Evolutionary conservation across 2,113 vertebrate genomes (phyloP), one percentile per base, ranked within the genome.

Genomic region (Pygoscelis antarcticus): DNA sequence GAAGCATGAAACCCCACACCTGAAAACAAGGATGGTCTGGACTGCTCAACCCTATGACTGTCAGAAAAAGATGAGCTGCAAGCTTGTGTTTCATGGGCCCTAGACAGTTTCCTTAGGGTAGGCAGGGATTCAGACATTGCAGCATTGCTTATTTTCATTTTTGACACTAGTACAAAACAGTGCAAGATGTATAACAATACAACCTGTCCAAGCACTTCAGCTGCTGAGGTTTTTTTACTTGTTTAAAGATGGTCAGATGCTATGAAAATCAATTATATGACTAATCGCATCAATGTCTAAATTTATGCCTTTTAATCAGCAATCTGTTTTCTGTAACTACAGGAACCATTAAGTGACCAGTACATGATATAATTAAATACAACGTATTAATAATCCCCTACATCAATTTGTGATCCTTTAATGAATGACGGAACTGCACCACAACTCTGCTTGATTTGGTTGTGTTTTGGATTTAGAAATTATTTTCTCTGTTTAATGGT

Each of bases 321-420:
- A 91, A 74, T 81, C 74, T 82, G 87, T 87, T 90, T 90, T 32
- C 83, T 55, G 46, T 78, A 96, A 78, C 87, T 70, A 11, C 54
- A 40, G 78, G 25, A 94, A 32, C 81, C 57, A 58, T 51, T 80
- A 90, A 40, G 51, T 94, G 95, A 61, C 91, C 57, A 32, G 83
- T 62, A 74, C 78, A 47, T 34, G 49, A 83, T 92, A 77, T 88
- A 94, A 96, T 95, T 88, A 94, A 93, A 78, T 47, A 27, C 79
- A 90, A 21, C 52, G 5, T 65, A 52, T 76, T 95, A 96, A 95
- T 21, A 60, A 46, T 54, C 47, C n/a, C 49, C 40, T 55, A 0
- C 30, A 22, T 47, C 83, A 58, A 30, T 88, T 55, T 72, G 57
- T 27, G 26, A 75, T 78, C 66, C 61, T n/a, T 40, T 94, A 90